Percentiles rank a stretch among this genome's conserved stretches.
Evolutionary conservation across 2,888 invertebrate species (phyloP).

Genomic region (Operophtera brumata): DNA sequence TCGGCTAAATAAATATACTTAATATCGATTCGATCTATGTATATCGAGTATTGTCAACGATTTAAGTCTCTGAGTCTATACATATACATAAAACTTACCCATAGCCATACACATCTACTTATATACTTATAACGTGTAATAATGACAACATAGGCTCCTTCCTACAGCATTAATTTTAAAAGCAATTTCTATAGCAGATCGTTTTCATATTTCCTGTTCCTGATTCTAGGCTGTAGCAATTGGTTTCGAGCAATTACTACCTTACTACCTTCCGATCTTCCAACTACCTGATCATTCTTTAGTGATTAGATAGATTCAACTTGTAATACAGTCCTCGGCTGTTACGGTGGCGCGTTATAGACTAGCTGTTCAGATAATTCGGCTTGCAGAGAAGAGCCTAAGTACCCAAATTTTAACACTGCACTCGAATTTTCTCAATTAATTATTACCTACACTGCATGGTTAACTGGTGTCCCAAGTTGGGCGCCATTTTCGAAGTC

Average conservation of each 20-base stretch:
- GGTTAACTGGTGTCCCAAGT: too few species aligned
- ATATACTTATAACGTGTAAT: too few species aligned
- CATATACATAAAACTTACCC: too few species aligned
- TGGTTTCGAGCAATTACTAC: slow-evolving; percentile 29
- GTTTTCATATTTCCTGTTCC: slow-evolving; percentile 34
- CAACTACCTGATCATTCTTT: slow-evolving; percentile 2
- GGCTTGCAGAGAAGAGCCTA: not conserved
- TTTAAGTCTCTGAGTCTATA: not conserved
- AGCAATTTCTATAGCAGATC: slow-evolving; percentile 6
- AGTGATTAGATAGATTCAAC: slow-evolving; percentile 3
- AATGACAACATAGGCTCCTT: not conserved
- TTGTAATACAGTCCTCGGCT: not conserved
- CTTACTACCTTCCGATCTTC: slow-evolving; percentile 19
- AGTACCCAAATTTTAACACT: too few species aligned
- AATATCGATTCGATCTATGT: too few species aligned
- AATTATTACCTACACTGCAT: too few species aligned
- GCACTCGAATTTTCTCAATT: too few species aligned
- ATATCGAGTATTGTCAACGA: too few species aligned
- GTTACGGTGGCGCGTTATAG: not conserved
- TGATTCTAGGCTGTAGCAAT: slow-evolving; percentile 16
- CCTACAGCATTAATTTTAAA: slow-evolving; percentile 6
- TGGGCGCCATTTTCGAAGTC: not conserved
- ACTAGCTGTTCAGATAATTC: not conserved
- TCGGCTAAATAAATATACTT: too few species aligned
- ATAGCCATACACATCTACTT: not conserved